These are phyloP conservation scores for Hyposoter dolosus DNA, from an alignment of 2,888 invertebrate species.

Conservation along the genomic window DNA sequence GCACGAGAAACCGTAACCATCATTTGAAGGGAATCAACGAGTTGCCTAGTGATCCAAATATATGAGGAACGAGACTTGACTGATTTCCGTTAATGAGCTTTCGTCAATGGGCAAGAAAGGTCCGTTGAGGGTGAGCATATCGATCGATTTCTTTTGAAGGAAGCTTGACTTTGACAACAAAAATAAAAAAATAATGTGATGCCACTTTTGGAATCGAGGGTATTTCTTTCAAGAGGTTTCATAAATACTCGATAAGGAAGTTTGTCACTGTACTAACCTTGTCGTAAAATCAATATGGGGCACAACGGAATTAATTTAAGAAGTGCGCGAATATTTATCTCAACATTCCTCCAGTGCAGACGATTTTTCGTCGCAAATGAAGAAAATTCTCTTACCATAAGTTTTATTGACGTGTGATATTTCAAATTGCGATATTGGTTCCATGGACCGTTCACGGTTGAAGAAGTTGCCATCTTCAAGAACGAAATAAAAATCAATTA, in stretches of 20 bases:
- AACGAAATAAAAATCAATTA: too few relatives aligned
- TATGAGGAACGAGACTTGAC: background rate
- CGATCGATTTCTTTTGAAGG: background rate
- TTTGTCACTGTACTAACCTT: background rate
- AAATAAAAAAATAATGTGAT: background rate
- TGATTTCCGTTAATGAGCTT: background rate
- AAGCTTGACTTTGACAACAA: background rate
- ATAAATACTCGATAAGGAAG: background rate
- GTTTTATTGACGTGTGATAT: background rate
- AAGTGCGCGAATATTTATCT: background rate
- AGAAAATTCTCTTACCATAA: background rate
- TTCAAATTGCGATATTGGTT: too few relatives aligned
- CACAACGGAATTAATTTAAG: background rate
- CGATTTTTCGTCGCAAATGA: background rate
- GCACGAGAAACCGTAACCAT: slow-evolving; percentile 52
- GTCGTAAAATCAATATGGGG: background rate
- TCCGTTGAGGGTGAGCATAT: background rate
- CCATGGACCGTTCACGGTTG: too few relatives aligned
- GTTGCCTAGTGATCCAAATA: background rate
- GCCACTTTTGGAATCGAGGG: background rate
- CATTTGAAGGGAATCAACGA: slow-evolving; percentile 54
- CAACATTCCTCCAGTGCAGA: background rate
- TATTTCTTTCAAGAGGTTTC: background rate
- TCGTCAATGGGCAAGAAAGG: background rate
- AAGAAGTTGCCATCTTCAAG: too few relatives aligned